Conservation (phyloP, 2,888 invertebrate genomes). For the Apodemia arnacis region DNA sequence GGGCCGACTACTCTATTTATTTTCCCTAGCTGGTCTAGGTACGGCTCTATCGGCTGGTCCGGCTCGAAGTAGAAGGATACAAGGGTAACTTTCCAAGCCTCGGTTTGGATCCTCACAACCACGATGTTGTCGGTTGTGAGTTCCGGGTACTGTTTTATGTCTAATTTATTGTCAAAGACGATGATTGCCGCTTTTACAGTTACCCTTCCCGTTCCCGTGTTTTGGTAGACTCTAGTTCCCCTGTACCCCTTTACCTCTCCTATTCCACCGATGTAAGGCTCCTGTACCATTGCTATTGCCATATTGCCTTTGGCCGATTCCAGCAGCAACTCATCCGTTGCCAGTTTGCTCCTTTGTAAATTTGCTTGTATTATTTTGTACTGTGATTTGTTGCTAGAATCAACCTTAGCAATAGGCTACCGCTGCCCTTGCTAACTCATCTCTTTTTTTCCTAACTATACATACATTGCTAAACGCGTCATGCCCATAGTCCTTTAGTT, state of each 20-base stretch:
- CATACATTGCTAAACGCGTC: conserved; percentile 59
- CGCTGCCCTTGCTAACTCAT: conserved; percentile 40
- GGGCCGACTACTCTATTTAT: background rate
- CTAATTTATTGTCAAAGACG: background rate
- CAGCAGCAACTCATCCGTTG: background rate
- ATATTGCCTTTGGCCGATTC: background rate
- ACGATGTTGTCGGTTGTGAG: conserved; percentile 10
- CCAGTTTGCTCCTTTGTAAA: background rate
- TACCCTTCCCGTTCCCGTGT: background rate
- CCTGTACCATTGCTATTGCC: background rate
- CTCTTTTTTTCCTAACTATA: conserved; percentile 39
- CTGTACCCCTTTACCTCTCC: background rate
- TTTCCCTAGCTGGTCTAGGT: background rate
- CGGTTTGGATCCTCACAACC: background rate
- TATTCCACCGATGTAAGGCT: background rate
- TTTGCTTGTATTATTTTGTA: background rate
- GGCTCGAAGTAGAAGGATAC: conserved; percentile 3
- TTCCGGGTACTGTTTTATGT: background rate
- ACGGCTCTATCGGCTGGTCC: background rate
- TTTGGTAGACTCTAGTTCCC: background rate
- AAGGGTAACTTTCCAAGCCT: background rate
- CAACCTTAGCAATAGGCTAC: conserved; percentile 62
- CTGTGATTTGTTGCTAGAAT: background rate
- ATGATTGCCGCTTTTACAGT: background rate
- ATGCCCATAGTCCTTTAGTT: conserved; percentile 7